Base-by-base conservation (phyloP, 1,140 invertebrate genomes). In the Drosophila guanche region DNA sequence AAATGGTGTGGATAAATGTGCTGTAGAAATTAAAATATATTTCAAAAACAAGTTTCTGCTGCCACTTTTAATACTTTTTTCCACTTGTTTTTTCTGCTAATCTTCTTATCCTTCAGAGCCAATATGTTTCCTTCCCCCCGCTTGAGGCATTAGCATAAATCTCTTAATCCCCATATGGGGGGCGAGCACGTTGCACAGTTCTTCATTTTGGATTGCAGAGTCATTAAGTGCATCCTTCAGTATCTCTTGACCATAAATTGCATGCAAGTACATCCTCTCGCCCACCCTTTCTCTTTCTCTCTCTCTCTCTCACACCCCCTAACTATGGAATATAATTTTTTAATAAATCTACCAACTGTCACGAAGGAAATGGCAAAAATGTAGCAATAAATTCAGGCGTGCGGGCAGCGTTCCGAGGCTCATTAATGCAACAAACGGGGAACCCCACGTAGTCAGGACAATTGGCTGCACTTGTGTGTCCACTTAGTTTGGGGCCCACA, bases 381-480 rank as follows among this genome's bases (percentile, higher is more conserved):
- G 58, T 52, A 53, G 79, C 79, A 60, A 83, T 84, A 84, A 84
- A 84, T 79, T 78, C 25, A 27, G 53, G 48, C 60, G 48, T 70
- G 70, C 63, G 58, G 48, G 55, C 41, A 47, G 46, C 29, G 51
- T 60, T 27, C 48, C 57, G 58, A 52, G 63, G 58, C 70, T 86
- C 81, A 86, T 85, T 85, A 86, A 85, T 77, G 81, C 83, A 72
- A 50, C 69, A 68, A 61, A 25, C 42, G 59, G 50, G 59, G 62
- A 0, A n/a, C 20, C 20, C 25, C 62, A 68, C 53, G 40, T 63
- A 54, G 48, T 27, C 61, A 63, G 76, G 61, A 72, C 80, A 79
- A 79, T 85, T 84, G 66, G 50, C 61, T 76, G 79, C 79, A 84
- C 75, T 79, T 79, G 71, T 76, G 58, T 48, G 51, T 59, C 68